Percentiles rank a stretch among this genome's conserved stretches.
phyloP scores from a whole-genome alignment of 2,888 invertebrate species.

The Emesis furor region DNA sequence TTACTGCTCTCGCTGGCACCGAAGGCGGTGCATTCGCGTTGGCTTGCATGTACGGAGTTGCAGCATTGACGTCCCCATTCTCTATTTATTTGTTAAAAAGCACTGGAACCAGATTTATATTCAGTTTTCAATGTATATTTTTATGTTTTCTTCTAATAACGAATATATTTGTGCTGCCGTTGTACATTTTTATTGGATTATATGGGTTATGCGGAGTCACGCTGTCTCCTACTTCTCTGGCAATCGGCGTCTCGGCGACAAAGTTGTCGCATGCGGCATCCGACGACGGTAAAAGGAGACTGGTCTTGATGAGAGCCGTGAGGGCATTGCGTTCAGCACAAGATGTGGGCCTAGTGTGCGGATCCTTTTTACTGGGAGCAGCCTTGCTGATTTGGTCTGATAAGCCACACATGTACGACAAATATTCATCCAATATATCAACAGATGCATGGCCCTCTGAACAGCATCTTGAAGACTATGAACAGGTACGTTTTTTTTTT shows the following conservation, averaged over 20 bases:
- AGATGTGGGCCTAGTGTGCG: conserved; percentile 87
- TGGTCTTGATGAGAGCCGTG: conserved; percentile 85
- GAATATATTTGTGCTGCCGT: conserved; percentile 88
- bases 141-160: conserved; percentile 92
- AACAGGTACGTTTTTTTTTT: conserved; percentile 85
- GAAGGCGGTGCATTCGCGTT: no score
- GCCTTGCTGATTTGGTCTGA: conserved; percentile 90
- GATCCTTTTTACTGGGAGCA: conserved; percentile 85
- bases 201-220: conserved; percentile 91
- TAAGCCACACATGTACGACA: not conserved
- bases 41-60: no score
- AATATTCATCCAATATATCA: not conserved
- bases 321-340: conserved; percentile 88
- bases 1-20: no score
- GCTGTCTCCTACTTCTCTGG: conserved; percentile 92
- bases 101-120: conserved; percentile 84
- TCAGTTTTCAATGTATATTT: conserved; percentile 89
- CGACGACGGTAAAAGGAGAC: conserved; percentile 85
- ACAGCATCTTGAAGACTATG: conserved; percentile 91
- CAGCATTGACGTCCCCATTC: no score
- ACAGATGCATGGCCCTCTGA: conserved; percentile 79
- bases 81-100: no score
- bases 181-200: conserved; percentile 84
- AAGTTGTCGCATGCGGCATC: conserved; percentile 91
- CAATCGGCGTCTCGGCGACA: conserved; percentile 92